These are phyloP conservation scores for Brachylomia viminalis DNA, from an alignment of 2,888 invertebrate species.

Conservation along the genomic window DNA sequence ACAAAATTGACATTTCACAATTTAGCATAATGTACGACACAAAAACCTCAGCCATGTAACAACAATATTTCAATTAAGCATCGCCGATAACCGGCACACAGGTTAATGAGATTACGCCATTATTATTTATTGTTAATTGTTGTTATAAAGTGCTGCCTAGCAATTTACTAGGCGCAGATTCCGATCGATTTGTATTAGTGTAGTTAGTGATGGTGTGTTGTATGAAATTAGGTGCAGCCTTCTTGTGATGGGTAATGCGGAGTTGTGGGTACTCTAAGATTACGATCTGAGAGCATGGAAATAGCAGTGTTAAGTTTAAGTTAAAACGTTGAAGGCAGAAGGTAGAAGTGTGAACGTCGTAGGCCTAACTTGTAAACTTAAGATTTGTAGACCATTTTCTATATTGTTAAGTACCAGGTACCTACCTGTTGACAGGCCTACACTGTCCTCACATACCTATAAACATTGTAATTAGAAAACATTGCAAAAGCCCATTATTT, in stretches of 20 bases:
- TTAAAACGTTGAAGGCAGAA: no score
- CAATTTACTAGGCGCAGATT: constrained; percentile 71
- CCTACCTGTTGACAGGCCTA: no score
- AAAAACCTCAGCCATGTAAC: constrained; percentile 23
- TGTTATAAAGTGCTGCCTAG: constrained; percentile 67
- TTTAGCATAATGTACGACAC: not conserved
- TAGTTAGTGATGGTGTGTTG: constrained; percentile 64
- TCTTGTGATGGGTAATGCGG: constrained; percentile 44
- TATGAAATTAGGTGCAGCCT: constrained; percentile 70
- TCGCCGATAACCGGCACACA: constrained; percentile 44
- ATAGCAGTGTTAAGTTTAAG: not conserved
- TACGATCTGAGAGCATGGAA: constrained; percentile 8
- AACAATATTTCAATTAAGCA: constrained; percentile 62
- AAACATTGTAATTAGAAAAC: no score
- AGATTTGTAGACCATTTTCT: no score
- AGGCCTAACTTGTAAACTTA: no score
- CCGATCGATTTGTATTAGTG: constrained; percentile 67
- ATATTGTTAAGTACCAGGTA: no score
- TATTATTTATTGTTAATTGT: constrained; percentile 76
- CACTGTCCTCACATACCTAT: no score
- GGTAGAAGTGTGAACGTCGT: no score
- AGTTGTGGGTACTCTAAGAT: constrained; percentile 21
- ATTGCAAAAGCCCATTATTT: no score
- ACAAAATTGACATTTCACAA: not conserved
- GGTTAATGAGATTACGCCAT: constrained; percentile 71